A percentile compares a stretch with the other conserved stretches of the same genome.
These are phyloP conservation scores for Rhynchomys soricoides DNA, from an alignment of 2,113 vertebrate species.

Conservation along the genomic window DNA sequence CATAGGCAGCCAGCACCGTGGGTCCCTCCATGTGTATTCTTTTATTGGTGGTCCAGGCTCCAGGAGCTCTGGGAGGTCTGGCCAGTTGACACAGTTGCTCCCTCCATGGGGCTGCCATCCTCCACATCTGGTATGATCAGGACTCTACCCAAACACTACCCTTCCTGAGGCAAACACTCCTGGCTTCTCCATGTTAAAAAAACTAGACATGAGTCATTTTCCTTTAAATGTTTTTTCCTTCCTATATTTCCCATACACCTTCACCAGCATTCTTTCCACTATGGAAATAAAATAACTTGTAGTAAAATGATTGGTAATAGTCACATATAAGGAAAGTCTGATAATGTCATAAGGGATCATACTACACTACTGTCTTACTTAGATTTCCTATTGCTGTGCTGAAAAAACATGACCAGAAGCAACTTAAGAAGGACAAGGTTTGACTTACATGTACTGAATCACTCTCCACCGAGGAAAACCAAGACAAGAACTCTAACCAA, in stretches of 20 bases:
- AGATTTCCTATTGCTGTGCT: background rate
- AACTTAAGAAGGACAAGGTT: background rate
- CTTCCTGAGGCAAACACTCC: background rate
- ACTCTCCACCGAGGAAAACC: too few species aligned
- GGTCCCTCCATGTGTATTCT: too few species aligned
- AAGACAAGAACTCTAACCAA: background rate
- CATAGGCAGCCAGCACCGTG: too few species aligned
- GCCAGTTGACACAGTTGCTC: too few species aligned
- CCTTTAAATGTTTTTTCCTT: rapidly evolving
- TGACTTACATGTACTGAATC: background rate
- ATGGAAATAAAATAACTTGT: background rate
- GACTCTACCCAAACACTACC: background rate
- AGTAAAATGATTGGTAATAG: background rate
- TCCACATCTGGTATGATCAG: rapidly evolving
- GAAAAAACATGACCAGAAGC: background rate
- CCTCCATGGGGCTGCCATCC: too few species aligned
- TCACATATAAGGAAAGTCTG: background rate
- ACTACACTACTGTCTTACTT: background rate
- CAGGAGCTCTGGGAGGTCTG: too few species aligned
- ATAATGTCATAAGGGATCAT: background rate
- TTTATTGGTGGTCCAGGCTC: too few species aligned
- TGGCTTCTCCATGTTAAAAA: background rate
- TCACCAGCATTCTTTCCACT: background rate
- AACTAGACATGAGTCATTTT: background rate
- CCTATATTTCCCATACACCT: background rate